Base-by-base conservation (phyloP, 53 echinoderm and acorn worm species). In the Actinopyga echinites region DNA sequence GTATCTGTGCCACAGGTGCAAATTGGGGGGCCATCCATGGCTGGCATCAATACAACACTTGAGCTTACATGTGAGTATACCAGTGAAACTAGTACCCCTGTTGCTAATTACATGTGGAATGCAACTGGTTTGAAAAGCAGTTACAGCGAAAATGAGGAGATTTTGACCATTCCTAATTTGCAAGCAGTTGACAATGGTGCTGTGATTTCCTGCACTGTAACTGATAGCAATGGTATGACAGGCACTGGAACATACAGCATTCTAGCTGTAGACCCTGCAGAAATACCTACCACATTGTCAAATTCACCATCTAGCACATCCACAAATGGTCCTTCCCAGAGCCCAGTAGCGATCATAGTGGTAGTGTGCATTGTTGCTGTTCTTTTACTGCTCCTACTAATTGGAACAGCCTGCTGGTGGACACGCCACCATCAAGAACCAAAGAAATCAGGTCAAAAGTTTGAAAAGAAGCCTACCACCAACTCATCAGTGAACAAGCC, bases 311-410 rank as follows among this genome's bases (percentile, higher is more conserved):
- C 8, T 20, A 1, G n/a, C 22, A 13, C 71, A 1, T 21, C 40
- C 17, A 1, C 13, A 21, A 56, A 21, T 3, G 11, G 30, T 23
- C 54, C 77, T 29, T 2, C 1, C 3, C 49, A 49, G 49, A 49
- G 49, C 49, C 77, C 56, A 19, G 56, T 77, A 17, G 77, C 77
- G 5, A 43, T 77, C 26, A 77, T 77, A 28, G 56, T 77, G 53
- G 77, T 77, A 25, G 19, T 56, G 7, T 55, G 54, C 23, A 55
- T 77, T 26, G 56, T 77, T 12, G 77, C 21, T 2, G 7, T 77
- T 11, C 49, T 77, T 29, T 20, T 77, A 54, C 53, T 77, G 17
- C 26, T 77, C 29, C 34, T 77, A 25, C 13, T 75, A 23, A 20
- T 77, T 77, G 53, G 53, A 21, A 54, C 56, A 0, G 13, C 54